A percentile compares a stretch with the other conserved stretches of the same genome.
Evolutionary conservation across 2,113 vertebrate genomes (phyloP).

Genomic region (Acanthisitta chloris): DNA sequence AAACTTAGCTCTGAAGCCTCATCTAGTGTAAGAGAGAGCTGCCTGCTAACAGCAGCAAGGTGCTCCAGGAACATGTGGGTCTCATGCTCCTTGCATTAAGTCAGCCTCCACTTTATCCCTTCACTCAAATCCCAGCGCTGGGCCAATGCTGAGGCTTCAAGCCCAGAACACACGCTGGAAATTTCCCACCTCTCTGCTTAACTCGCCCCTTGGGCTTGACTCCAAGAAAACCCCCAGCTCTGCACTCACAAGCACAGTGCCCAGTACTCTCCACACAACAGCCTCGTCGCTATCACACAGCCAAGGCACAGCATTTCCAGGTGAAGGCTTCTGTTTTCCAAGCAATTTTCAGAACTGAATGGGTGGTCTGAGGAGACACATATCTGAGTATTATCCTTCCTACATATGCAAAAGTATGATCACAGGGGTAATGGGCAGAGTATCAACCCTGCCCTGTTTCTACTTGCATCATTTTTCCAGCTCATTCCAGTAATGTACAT

Average conservation of each 20-base stretch:
- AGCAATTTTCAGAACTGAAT: not conserved
- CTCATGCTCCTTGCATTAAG: not conserved
- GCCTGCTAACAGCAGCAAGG: not conserved
- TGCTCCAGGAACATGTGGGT: not conserved
- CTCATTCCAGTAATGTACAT: not conserved
- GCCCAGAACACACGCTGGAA: not conserved
- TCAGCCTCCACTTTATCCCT: not conserved
- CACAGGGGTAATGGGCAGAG: not conserved
- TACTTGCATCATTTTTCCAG: not conserved
- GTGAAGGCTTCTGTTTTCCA: not conserved
- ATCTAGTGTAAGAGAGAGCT: not conserved
- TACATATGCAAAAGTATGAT: not conserved
- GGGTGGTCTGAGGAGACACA: not conserved
- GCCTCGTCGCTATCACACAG: not conserved
- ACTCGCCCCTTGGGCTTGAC: not conserved
- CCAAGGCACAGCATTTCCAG: not conserved
- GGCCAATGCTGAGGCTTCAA: not conserved
- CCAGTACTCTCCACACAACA: not conserved
- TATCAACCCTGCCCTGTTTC: not conserved
- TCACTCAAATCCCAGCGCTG: not conserved
- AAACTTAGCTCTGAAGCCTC: not conserved
- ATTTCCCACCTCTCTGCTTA: not conserved
- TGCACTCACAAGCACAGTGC: not conserved
- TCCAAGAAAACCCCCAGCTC: not conserved
- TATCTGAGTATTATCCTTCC: not conserved